Evolutionary conservation across 2,888 invertebrate genomes (phyloP), one percentile per base, ranked within the genome.

Genomic region (Brenthis daphne): DNA sequence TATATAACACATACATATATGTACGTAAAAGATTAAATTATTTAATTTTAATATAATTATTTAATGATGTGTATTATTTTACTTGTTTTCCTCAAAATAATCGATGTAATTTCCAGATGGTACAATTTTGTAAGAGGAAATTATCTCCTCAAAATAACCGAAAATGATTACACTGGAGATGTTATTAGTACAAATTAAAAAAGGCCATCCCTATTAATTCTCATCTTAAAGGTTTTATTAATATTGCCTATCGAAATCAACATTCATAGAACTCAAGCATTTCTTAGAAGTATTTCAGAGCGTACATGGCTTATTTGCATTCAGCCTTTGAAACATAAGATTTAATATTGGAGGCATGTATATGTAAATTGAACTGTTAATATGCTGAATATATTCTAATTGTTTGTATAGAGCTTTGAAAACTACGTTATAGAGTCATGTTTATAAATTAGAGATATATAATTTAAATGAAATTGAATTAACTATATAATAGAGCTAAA

Each of bases 141-240:
- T 58, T 63, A 8, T 13, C 2, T 14, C 20, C 6, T 20, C 24
- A 11, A 43, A 11, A 11, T 43, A 11, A 43, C 37, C 8, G 11
- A 43, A 43, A 11, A 43, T 14, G 14, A 20, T 47, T 24, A 57
- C 20, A 6, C 48, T 60, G 47, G 61, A 69, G 53, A 37, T 57
- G 57, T 68, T 71, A 69, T 74, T 73, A 71, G 69, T 61, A 29
- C 65, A 72, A 74, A 74, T 74, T 74, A 70, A 67, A 8, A 74
- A 70, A 64, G 73, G 64, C 65, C 67, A 63, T 63, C 47, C 65
- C 68, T 56, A 71, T 71, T 71, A 73, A 73, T 73, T 70, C 53
- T 53, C 37, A 43, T 43, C 57, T 57, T 33, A 51, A 71, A 60
- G 60, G 48, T 73, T 73, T 68, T 68, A 72, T 73, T 69, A 68